Evolutionary conservation across 2,797 vertebrate species (phyloP).

Genomic region (Distichodus sexfasciatus): DNA sequence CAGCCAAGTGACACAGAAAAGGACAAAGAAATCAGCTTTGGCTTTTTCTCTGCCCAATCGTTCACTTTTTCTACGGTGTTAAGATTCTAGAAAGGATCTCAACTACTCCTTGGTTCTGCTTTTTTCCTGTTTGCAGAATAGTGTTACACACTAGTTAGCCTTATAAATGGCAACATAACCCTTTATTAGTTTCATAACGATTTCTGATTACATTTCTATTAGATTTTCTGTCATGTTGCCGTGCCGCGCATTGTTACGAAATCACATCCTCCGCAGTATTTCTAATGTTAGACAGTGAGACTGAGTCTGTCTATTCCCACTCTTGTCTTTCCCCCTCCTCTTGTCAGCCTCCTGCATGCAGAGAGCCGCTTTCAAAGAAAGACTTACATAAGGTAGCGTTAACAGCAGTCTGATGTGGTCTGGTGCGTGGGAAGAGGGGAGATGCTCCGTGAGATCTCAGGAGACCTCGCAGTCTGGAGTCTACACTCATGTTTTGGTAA

Average conservation of each 20-base stretch:
- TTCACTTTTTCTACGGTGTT: background rate
- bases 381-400: constrained; percentile 26
- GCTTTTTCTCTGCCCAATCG: too few species aligned
- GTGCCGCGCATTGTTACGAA: background rate
- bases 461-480: constrained; percentile 35
- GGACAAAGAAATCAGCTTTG: background rate
- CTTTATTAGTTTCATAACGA: background rate
- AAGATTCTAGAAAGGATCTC: background rate
- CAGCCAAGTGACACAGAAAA: background rate
- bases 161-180: too few species aligned
- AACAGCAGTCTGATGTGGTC: constrained; percentile 24
- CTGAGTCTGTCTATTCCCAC: constrained; percentile 22
- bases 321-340: background rate
- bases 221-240: background rate
- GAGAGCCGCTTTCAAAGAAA: constrained; percentile 48
- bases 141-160: too few species aligned
- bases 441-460: constrained; percentile 30
- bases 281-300: constrained; percentile 2
- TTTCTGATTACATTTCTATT: background rate
- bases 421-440: constrained; percentile 29
- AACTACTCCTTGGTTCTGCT: background rate
- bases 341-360: constrained; percentile 10
- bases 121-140: background rate
- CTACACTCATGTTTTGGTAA: constrained; percentile 61
- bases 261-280: constrained; percentile 8